Percentiles rank a stretch among this genome's conserved stretches.
Conservation (phyloP, 2,888 invertebrate genomes). For the Caenorhabditis sp. region DNA sequence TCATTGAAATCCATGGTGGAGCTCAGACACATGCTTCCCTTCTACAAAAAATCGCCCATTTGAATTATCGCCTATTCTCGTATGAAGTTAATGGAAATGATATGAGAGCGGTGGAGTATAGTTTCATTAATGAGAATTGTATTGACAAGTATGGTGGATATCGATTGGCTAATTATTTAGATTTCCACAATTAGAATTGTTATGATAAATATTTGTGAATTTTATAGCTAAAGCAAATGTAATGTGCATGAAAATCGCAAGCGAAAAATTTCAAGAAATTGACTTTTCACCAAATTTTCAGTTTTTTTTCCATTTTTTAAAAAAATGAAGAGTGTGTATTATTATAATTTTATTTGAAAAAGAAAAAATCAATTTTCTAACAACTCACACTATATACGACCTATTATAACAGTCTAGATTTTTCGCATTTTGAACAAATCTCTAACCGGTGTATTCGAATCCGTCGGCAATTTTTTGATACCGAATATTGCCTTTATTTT, state of each 20-base stretch:
- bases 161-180: conserved; percentile 26
- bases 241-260: too few relatives aligned
- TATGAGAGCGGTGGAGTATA: conserved; percentile 45
- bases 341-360: conserved; percentile 8
- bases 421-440: conserved; percentile 58
- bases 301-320: neutral
- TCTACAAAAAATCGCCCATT: conserved; percentile 26
- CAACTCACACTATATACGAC: conserved; percentile 7
- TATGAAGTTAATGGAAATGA: conserved; percentile 47
- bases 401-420: conserved; percentile 4
- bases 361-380: neutral
- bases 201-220: too few relatives aligned
- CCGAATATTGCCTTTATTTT: conserved; percentile 56
- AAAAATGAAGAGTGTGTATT: neutral
- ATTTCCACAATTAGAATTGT: conserved; percentile 7
- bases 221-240: too few relatives aligned
- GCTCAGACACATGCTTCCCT: conserved; percentile 23
- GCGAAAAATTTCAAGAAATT: too few relatives aligned
- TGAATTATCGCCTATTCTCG: conserved; percentile 37
- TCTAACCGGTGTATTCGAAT: conserved; percentile 60
- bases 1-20: conserved; percentile 41
- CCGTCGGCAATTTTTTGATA: conserved; percentile 64
- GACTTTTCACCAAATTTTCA: too few relatives aligned
- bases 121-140: conserved; percentile 42
- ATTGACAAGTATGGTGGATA: conserved; percentile 29